A percentile compares a stretch with the other conserved stretches of the same genome.
These are phyloP conservation scores for Eledone cirrhosa DNA, from an alignment of 2,888 invertebrate genomes.

Conservation along the genomic window DNA sequence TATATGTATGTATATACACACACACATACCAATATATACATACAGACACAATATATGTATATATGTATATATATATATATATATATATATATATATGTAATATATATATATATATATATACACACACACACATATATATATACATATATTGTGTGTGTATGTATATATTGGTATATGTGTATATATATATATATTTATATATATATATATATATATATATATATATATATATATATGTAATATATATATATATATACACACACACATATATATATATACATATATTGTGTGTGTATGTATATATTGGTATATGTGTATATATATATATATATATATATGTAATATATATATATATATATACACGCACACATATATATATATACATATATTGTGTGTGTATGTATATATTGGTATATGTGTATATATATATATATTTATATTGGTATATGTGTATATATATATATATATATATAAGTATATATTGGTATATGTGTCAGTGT, in stretches of 20 bases:
- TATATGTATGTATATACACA: not conserved
- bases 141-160: not conserved
- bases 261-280: not conserved
- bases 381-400: not conserved
- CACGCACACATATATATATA: not conserved
- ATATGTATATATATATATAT: not conserved
- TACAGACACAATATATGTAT: not conserved
- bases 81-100: not conserved
- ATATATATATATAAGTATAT: too few relatives aligned
- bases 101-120: not conserved
- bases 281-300: not conserved
- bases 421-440: too few relatives aligned
- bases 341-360: not conserved
- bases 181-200: not conserved
- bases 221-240: not conserved
- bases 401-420: too few relatives aligned
- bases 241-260: not conserved
- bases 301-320: not conserved
- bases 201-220: conserved; percentile 14
- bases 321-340: not conserved
- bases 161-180: not conserved
- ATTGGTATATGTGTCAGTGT: too few relatives aligned
- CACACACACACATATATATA: not conserved
- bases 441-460: too few relatives aligned
- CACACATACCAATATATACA: not conserved